Percentiles rank a stretch among this genome's conserved stretches.
Evolutionary conservation across 2,113 vertebrate genomes (phyloP).

Genomic region (Cynoglossus semilaevis): DNA sequence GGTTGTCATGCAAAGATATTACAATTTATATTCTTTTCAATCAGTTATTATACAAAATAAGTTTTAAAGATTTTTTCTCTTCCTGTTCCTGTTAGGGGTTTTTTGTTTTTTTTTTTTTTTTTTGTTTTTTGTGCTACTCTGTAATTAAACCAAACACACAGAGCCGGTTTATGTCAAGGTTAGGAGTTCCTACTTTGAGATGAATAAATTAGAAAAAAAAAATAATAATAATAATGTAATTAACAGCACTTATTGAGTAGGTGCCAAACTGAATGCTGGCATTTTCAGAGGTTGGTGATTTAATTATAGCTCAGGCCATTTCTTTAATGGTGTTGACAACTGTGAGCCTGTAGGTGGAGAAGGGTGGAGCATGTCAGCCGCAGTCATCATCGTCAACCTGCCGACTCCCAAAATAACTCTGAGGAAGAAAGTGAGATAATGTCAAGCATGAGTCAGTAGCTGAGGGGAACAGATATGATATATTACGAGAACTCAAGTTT

Average conservation of each 20-base stretch:
- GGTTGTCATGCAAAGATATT: no score
- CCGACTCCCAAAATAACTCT: slow-evolving; percentile 32
- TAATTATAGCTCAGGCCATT: slow-evolving; percentile 54
- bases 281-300: slow-evolving; percentile 57
- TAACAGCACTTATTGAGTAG: slow-evolving; percentile 56
- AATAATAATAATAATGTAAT: slow-evolving; percentile 52
- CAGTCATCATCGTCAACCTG: slow-evolving; percentile 15
- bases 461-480: slow-evolving; percentile 10
- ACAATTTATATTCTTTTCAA: no score
- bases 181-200: slow-evolving; percentile 72
- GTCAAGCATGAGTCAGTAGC: not conserved
- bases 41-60: no score
- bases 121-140: slow-evolving; percentile 14
- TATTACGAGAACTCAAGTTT: slow-evolving; percentile 24
- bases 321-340: slow-evolving; percentile 60
- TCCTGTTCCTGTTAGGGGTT: no score
- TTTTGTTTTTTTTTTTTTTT: no score
- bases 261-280: slow-evolving; percentile 48
- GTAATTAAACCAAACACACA: slow-evolving; percentile 62
- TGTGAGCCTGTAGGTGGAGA: slow-evolving; percentile 5
- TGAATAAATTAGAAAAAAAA: slow-evolving; percentile 65
- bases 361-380: not conserved
- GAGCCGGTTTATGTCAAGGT: slow-evolving; percentile 67
- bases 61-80: no score
- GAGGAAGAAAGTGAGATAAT: slow-evolving; percentile 53